Conservation (phyloP, 2,797 vertebrate species). For the Poeciliopsis infans region DNA sequence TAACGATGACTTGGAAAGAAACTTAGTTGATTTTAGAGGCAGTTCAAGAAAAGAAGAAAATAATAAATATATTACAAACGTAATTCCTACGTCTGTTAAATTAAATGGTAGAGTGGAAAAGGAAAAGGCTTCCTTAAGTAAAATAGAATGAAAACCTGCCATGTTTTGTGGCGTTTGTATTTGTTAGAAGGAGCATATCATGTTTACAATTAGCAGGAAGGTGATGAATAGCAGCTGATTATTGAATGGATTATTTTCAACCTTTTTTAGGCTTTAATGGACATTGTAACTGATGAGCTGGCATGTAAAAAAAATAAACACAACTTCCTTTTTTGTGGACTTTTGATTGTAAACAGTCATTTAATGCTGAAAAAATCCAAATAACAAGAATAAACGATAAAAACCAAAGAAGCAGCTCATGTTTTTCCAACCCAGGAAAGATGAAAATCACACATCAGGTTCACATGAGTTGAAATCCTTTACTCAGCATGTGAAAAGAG, state of each 20-base stretch:
- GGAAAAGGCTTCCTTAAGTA: not conserved
- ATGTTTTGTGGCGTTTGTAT: not conserved
- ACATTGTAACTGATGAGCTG: not conserved
- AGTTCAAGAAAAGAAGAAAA: not conserved
- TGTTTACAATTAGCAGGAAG: not conserved
- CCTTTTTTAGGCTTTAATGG: not conserved
- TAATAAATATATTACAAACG: not conserved
- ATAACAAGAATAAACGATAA: too few relatives aligned
- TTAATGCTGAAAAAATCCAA: not conserved
- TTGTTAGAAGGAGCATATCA: not conserved
- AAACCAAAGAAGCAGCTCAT: too few relatives aligned
- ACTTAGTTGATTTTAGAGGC: not conserved
- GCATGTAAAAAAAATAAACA: not conserved
- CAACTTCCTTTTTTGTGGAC: not conserved
- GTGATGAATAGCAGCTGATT: not conserved
- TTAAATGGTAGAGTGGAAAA: not conserved
- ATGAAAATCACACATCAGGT: too few relatives aligned
- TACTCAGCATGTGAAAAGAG: too few relatives aligned
- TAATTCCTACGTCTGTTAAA: not conserved
- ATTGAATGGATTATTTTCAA: not conserved
- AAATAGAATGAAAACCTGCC: not conserved
- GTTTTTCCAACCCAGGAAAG: too few relatives aligned
- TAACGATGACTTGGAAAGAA: conserved; percentile 6
- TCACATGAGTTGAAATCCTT: too few relatives aligned
- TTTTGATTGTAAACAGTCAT: not conserved